Percentiles rank a stretch among this genome's conserved stretches.
These are phyloP conservation scores for Agrochola litura DNA, from an alignment of 2,888 invertebrate genomes.

Conservation along the genomic window DNA sequence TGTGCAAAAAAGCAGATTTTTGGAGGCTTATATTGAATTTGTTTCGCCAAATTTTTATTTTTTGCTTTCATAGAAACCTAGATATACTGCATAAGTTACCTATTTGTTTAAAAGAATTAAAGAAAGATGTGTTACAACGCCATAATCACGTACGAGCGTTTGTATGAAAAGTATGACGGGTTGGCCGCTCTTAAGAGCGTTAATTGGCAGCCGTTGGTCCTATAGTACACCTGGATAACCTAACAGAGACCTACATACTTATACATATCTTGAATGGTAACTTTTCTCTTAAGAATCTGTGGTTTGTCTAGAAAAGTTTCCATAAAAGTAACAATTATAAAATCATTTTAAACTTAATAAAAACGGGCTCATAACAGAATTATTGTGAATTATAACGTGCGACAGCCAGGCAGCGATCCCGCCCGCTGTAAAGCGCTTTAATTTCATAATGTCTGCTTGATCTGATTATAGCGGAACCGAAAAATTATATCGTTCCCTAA, in stretches of 20 bases:
- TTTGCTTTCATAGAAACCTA: too few species aligned
- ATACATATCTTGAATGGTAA: neutral
- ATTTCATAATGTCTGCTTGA: slow-evolving; percentile 88
- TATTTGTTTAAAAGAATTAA: too few species aligned
- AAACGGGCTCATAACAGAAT: slow-evolving; percentile 56
- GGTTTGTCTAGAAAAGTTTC: neutral
- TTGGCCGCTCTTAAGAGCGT: too few species aligned
- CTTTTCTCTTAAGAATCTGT: neutral
- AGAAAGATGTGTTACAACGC: too few species aligned
- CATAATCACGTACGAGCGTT: too few species aligned
- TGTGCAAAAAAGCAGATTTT: too few species aligned
- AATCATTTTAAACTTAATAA: slow-evolving; percentile 34
- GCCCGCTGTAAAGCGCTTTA: slow-evolving; percentile 83
- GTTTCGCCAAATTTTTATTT: too few species aligned
- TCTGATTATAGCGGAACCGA: slow-evolving; percentile 89
- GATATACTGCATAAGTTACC: too few species aligned
- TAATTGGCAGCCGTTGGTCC: neutral
- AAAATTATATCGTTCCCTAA: slow-evolving; percentile 89
- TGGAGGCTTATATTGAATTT: too few species aligned
- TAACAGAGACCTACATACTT: neutral
- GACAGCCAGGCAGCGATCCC: slow-evolving; percentile 73
- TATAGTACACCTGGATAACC: neutral
- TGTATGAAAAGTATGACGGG: too few species aligned
- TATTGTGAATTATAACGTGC: slow-evolving; percentile 72
- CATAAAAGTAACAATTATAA: slow-evolving; percentile 1